Evolutionary conservation across 2,113 vertebrate genomes (phyloP).

Genomic region (Psephotus haematonotus): DNA sequence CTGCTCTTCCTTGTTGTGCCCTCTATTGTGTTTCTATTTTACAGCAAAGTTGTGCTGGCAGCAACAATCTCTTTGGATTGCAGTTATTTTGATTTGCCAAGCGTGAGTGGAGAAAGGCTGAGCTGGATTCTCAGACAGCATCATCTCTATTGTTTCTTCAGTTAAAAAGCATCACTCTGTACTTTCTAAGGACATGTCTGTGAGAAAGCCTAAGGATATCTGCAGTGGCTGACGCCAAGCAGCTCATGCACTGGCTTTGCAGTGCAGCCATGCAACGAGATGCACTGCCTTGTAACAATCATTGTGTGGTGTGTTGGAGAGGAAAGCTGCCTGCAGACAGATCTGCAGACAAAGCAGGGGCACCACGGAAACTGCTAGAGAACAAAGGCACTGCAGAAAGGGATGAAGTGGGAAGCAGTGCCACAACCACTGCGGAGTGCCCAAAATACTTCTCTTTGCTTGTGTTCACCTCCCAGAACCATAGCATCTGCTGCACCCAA

Average conservation of each 20-base stretch:
- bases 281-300: neutral
- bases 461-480: rapidly evolving
- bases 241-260: neutral
- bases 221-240: neutral
- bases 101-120: rapidly evolving
- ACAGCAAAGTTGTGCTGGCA: neutral
- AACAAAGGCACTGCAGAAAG: neutral
- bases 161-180: rapidly evolving
- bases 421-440: neutral
- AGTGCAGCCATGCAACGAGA: neutral
- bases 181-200: neutral
- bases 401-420: neutral
- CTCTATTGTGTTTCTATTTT: neutral
- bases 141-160: rapidly evolving
- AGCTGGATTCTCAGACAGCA: neutral
- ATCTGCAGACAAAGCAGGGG: constrained; percentile 5
- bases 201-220: neutral
- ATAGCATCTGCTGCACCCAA: rapidly evolving
- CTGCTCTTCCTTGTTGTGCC: neutral
- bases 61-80: neutral
- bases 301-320: neutral
- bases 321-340: neutral
- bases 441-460: neutral
- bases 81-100: neutral
- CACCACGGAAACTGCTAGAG: constrained; percentile 41